Conservation (phyloP, 2,888 invertebrate genomes). For the Zygothrica quintamaculata region DNA sequence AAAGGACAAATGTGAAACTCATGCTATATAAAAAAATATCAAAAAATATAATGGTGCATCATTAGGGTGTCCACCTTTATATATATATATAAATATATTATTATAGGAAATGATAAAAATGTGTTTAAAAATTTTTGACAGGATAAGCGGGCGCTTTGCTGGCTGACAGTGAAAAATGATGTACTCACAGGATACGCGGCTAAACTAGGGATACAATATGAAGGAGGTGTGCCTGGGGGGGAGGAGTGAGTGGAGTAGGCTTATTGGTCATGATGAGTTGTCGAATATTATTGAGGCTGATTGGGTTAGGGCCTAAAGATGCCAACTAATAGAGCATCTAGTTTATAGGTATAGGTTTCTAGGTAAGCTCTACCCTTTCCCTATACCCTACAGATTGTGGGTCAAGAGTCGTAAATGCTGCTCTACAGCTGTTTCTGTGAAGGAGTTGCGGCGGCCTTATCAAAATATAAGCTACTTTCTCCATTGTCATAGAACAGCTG, state of each 20-base stretch:
- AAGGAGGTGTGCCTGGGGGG: neutral
- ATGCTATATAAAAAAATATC: constrained; percentile 41
- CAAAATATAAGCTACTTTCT: constrained; percentile 65
- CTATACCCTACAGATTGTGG: constrained; percentile 10
- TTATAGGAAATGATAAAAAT: constrained; percentile 52
- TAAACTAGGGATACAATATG: constrained; percentile 17
- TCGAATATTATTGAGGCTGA: constrained; percentile 32
- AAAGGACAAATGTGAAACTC: constrained; percentile 63
- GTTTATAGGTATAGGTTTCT: no score
- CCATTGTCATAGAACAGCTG: constrained; percentile 52
- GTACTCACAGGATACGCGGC: constrained; percentile 23
- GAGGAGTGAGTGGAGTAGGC: neutral
- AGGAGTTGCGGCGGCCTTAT: constrained; percentile 40
- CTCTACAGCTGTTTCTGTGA: neutral
- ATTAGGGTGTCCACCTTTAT: constrained; percentile 63
- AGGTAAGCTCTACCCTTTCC: neutral
- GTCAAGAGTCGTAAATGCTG: constrained; percentile 35
- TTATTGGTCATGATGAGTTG: constrained; percentile 40
- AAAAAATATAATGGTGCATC: constrained; percentile 67
- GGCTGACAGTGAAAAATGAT: constrained; percentile 69
- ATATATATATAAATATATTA: neutral
- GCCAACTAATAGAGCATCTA: no score
- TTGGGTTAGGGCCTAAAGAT: neutral
- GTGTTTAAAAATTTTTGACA: constrained; percentile 66
- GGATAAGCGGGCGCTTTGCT: constrained; percentile 68